A percentile compares a stretch with the other conserved stretches of the same genome.
Conservation (phyloP, 2,113 vertebrate genomes). For the Motacilla tschutschensis region DNA sequence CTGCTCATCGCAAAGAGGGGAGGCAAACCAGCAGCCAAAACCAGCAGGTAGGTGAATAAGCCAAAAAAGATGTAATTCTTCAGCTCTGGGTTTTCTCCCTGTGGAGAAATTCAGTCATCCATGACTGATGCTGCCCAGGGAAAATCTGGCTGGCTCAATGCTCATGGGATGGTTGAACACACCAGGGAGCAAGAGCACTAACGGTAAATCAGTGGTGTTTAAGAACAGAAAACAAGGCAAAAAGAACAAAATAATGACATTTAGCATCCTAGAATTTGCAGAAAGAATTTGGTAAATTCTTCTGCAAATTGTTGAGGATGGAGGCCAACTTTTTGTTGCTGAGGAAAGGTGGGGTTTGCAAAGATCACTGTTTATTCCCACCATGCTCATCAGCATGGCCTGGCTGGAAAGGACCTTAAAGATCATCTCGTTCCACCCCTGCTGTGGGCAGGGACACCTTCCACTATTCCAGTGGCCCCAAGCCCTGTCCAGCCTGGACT, state of each 20-base stretch:
- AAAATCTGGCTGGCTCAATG: accelerated
- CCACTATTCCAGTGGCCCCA: accelerated
- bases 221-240: background rate
- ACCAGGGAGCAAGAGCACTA: background rate
- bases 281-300: background rate
- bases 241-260: background rate
- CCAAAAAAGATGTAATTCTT: accelerated
- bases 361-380: background rate
- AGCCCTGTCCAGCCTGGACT: accelerated
- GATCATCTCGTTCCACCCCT: background rate
- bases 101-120: background rate
- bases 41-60: background rate
- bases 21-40: slow-evolving; percentile 74
- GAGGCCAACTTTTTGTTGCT: background rate
- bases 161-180: accelerated
- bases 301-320: background rate
- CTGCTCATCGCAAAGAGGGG: slow-evolving; percentile 84
- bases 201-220: background rate
- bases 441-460: background rate
- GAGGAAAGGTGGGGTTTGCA: background rate
- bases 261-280: background rate
- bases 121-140: background rate
- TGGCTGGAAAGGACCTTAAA: background rate
- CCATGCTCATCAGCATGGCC: background rate
- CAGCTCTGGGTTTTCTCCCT: accelerated